Evolutionary conservation across 2,113 vertebrate genomes (phyloP).

Genomic region (Ptyas mucosa): DNA sequence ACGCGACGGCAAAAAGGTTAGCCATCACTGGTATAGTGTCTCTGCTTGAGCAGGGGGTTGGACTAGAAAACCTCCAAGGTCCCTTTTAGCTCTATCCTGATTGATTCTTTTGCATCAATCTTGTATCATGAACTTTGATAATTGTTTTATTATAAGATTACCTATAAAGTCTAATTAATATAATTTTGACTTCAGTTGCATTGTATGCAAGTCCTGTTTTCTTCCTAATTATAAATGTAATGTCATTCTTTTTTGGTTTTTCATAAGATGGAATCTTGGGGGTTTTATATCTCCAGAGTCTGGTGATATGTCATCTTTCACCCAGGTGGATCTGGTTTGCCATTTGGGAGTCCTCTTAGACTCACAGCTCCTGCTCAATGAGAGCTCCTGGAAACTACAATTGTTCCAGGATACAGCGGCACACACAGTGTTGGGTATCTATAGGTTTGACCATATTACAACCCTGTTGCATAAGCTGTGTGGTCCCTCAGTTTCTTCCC

Average conservation of each 20-base stretch:
- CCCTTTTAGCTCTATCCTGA: background rate
- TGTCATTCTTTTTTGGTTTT: background rate
- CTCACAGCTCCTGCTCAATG: background rate
- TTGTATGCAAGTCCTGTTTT: background rate
- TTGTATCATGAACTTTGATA: background rate
- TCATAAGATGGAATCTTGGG: background rate
- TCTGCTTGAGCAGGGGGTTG: background rate
- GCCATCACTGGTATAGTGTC: too few relatives aligned
- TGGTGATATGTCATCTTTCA: background rate
- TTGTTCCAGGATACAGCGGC: background rate
- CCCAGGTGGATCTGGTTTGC: background rate
- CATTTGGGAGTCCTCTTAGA: background rate
- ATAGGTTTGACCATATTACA: background rate
- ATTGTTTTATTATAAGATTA: background rate
- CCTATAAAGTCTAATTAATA: background rate
- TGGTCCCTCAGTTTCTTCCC: background rate
- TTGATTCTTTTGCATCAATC: background rate
- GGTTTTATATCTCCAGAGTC: background rate
- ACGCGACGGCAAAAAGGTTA: too few relatives aligned
- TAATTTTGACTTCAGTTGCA: background rate
- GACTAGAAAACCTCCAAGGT: background rate
- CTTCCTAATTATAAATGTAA: background rate
- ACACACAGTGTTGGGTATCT: background rate
- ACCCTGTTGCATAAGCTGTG: background rate
- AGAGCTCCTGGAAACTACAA: background rate